phyloP scores from a whole-genome alignment of 2,113 vertebrate genomes.

The Neodon shergylaensis region DNA sequence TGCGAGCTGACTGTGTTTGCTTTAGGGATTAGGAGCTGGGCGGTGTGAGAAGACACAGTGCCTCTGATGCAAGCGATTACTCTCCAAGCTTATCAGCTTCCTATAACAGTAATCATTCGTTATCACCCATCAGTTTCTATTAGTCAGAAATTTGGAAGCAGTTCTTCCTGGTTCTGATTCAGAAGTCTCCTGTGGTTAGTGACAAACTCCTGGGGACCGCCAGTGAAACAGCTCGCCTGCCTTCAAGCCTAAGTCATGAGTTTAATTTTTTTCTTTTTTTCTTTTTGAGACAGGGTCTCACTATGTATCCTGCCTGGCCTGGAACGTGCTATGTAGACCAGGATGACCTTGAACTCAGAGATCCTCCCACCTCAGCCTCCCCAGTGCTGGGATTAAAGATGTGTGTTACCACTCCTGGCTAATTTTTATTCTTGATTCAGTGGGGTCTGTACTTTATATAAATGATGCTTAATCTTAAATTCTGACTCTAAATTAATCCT shows the following conservation, averaged over 20 bases:
- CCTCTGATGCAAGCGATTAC: background rate
- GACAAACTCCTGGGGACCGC: background rate
- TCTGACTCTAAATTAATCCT: slow-evolving; percentile 28
- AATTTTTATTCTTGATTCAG: background rate
- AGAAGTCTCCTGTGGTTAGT: background rate
- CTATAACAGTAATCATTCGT: background rate
- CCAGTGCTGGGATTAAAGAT: background rate
- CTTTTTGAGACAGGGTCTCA: background rate
- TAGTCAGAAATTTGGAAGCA: slow-evolving; percentile 6
- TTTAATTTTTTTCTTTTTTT: background rate
- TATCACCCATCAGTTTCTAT: background rate
- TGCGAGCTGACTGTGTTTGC: background rate
- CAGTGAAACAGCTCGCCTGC: background rate
- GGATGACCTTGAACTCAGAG: background rate
- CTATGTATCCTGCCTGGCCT: background rate
- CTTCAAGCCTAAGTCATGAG: background rate
- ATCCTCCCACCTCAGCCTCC: background rate
- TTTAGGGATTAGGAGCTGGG: background rate
- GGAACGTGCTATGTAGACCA: background rate
- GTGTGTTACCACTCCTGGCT: background rate
- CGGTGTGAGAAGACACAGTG: background rate
- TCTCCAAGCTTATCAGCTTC: background rate
- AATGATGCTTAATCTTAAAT: slow-evolving; percentile 11
- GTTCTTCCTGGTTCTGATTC: background rate
- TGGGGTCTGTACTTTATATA: background rate